Base-by-base conservation (phyloP, 2,888 invertebrate species). In the Lepidonotus clava region DNA sequence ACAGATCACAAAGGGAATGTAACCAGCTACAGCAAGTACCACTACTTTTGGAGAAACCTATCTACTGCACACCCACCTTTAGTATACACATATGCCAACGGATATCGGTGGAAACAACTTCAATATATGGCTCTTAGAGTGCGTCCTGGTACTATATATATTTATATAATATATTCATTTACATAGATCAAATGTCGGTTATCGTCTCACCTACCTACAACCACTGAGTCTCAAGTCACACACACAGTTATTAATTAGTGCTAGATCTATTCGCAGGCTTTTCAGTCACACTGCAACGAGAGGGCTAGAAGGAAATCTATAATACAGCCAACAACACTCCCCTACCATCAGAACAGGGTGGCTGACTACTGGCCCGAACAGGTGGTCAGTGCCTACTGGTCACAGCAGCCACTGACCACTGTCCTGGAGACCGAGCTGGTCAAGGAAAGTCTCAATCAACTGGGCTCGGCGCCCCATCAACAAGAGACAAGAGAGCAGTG, bases 151-250 rank as follows among this genome's bases (percentile, higher is more conserved):
- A n/a, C 11, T 56, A 56, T 56, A 18, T 56, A 56, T 71, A 6
- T 71, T 34, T 71, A 71, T 71, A 71, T 34, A 71, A 71, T 71
- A 71, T 71, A 71, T 71, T 38, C 71, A 71, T 71, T 71, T 71
- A 71, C 38, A 71, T 71, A 71, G 71, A 18, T 71, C 71, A 71
- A 71, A 71, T 71, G 38, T 71, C 71, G 38, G 71, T 71, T 24
- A 56, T 38, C 71, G 14, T 71, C 38, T 71, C 2, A 11, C 18
- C 71, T 71, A 71, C 14, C 71, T 71, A 71, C 71, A 71, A 34
- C 34, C 34, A 71, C 14, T 38, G 36, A 71, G 71, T 38, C 71
- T 71, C 71, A 71, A 38, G 38, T 36, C 71, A 71, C 71, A 71
- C 71, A 71, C 11, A 71, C 71, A 36, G 71, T 38, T n/a, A 14